phyloP scores from a whole-genome alignment of 2,113 vertebrate genomes.

The Austrofundulus limnaeus region DNA sequence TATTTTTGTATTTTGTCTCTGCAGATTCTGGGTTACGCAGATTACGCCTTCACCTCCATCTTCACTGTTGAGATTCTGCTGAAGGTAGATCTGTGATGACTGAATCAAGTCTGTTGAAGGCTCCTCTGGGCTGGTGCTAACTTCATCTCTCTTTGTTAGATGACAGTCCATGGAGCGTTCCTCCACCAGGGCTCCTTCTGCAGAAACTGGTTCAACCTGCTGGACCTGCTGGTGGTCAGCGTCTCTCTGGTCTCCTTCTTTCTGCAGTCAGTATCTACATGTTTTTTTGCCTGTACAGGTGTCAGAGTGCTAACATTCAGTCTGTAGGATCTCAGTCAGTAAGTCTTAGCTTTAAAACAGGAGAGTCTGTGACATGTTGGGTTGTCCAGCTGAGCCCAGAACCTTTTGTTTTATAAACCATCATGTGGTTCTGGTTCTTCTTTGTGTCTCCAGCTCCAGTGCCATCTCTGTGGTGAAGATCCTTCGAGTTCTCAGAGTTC shows the following conservation, averaged over 20 bases:
- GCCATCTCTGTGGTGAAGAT: slow-evolving; percentile 96
- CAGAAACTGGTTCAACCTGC: slow-evolving; percentile 91
- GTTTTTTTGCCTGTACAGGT: neutral
- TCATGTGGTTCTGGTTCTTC: neutral
- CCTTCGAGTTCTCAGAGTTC: slow-evolving; percentile 87
- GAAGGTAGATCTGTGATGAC: slow-evolving; percentile 75
- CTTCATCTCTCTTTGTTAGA: slow-evolving; percentile 66
- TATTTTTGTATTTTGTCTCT: neutral
- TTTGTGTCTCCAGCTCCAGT: slow-evolving; percentile 81
- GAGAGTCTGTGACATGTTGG: no score
- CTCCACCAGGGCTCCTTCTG: slow-evolving; percentile 93
- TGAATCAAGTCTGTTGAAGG: no score
- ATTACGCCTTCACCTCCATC: slow-evolving; percentile 93
- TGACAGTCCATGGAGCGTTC: slow-evolving; percentile 91
- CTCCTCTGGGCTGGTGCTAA: neutral
- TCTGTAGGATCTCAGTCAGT: no score
- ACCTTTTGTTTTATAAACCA: neutral
- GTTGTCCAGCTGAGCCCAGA: neutral
- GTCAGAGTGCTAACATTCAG: no score
- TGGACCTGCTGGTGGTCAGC: slow-evolving; percentile 91
- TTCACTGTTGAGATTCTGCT: slow-evolving; percentile 92
- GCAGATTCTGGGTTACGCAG: slow-evolving; percentile 90
- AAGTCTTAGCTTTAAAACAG: no score
- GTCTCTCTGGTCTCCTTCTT: slow-evolving; percentile 92
- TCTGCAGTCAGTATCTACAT: slow-evolving; percentile 83